phyloP scores from a whole-genome alignment of 2,113 vertebrate genomes.

The Tupaia tana region DNA sequence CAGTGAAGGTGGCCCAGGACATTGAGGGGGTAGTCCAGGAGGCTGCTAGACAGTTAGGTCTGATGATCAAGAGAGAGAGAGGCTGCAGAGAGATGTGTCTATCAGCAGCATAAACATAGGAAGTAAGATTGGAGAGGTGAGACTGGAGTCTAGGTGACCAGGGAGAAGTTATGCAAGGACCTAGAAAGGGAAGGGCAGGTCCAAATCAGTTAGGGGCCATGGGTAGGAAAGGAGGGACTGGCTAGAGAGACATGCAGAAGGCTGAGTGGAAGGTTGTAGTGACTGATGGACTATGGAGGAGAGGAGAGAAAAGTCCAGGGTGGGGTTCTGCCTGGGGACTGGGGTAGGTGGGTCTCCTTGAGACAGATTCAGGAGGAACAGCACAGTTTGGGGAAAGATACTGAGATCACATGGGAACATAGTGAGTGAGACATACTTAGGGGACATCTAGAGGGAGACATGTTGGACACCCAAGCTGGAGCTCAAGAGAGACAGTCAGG shows the following conservation, averaged over 20 bases:
- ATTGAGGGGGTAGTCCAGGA: not conserved
- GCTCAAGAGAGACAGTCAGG: not conserved
- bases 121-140: not conserved
- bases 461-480: not conserved
- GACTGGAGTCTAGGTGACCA: not conserved
- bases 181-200: not conserved
- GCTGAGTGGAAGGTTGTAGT: not conserved
- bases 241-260: not conserved
- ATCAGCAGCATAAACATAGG: not conserved
- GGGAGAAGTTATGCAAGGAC: not conserved
- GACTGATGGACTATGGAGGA: not conserved
- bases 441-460: not conserved
- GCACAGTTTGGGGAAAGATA: not conserved
- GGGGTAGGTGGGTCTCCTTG: not conserved
- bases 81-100: not conserved
- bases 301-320: not conserved
- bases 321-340: not conserved
- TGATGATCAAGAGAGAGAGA: slow-evolving; percentile 3
- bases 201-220: not conserved
- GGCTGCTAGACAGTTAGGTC: not conserved
- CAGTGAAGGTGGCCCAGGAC: not conserved
- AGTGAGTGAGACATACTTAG: not conserved
- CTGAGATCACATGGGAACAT: not conserved
- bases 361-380: not conserved
- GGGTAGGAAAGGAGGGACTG: not conserved